Evolutionary conservation across 2,888 invertebrate species (phyloP), one percentile per base, ranked within the genome.

Genomic region (Drosophila prolongata): DNA sequence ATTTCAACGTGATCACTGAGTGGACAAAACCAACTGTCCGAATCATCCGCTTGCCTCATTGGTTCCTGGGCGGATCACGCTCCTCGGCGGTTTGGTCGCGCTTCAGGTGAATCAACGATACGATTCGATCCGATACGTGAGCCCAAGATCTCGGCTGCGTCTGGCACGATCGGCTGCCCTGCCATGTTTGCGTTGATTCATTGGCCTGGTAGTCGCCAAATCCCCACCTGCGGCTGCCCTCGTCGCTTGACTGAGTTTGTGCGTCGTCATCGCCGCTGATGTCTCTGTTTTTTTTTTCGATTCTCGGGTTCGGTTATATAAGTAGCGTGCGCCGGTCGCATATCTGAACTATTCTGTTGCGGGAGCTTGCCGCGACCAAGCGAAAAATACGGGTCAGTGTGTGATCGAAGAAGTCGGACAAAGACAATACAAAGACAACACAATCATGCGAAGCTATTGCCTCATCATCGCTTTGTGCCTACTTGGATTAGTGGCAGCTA

Each of bases 331-430:
- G 88, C 65, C 75, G 67, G 60, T 70, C 71, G 67, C 75, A 76
- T 60, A 68, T 74, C 72, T 64, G 71, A 89, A 87, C 87, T 89
- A 90, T 90, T 90, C 89, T 85, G 84, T 62, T 54, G 61, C 54
- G 76, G 55, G 57, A 71, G 76, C 52, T 64, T 66, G 74, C 71
- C 71, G 69, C 77, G 67, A 42, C 59, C 76, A 78, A 82, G 75
- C 87, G 74, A 53, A 53, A 86, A 86, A 85, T 70, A 80, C 83
- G 83, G 88, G 86, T 83, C 83, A 83, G 78, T 87, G 87, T 85
- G 86, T 74, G 73, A 87, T 30, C 70, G 65, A 52, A 55, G 37
- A 42, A 46, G 53, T 44, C 10, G 47, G n/a, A 40, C 46, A 56
- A 38, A 49, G 11, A 30, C 6, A 30, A 30, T 6, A 46, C 24